These are phyloP conservation scores for Ariolimax columbianus DNA, from an alignment of 2,888 invertebrate species.

Conservation along the genomic window DNA sequence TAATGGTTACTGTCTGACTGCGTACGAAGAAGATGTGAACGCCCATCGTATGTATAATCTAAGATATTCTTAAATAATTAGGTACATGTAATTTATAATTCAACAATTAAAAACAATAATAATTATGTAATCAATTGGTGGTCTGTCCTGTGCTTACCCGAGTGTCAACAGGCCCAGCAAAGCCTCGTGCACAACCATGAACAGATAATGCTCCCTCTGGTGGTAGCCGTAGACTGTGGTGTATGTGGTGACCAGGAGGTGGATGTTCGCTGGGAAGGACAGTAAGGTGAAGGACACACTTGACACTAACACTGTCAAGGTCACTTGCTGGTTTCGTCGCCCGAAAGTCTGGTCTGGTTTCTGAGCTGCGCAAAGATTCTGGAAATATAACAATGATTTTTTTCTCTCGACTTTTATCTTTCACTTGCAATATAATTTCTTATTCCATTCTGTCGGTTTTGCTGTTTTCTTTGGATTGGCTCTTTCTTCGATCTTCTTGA, in stretches of 20 bases:
- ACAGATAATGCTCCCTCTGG: conserved; percentile 31
- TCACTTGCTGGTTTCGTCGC: conserved; percentile 14
- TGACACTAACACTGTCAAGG: conserved; percentile 23
- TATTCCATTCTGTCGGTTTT: not conserved
- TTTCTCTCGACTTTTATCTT: too few species aligned
- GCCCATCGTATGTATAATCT: too few species aligned
- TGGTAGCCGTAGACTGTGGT: conserved; percentile 33
- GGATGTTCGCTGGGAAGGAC: conserved; percentile 39
- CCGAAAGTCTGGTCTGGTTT: not conserved
- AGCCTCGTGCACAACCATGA: conserved; percentile 25
- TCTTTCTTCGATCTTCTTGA: too few species aligned
- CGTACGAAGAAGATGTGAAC: too few species aligned
- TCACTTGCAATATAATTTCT: not conserved
- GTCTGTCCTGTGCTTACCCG: not conserved
- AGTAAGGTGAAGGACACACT: conserved; percentile 44
- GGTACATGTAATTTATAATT: too few species aligned
- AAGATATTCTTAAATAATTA: too few species aligned
- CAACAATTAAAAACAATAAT: not conserved
- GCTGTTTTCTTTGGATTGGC: not conserved
- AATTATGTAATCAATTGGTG: not conserved
- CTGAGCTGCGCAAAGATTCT: not conserved
- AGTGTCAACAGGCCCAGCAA: conserved; percentile 19
- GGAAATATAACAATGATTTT: not conserved
- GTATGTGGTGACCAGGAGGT: conserved; percentile 45
- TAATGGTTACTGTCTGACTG: too few species aligned